A percentile compares a stretch with the other conserved stretches of the same genome.
These are phyloP conservation scores for Pygocentrus nattereri DNA, from an alignment of 2,797 vertebrate species.

Conservation along the genomic window DNA sequence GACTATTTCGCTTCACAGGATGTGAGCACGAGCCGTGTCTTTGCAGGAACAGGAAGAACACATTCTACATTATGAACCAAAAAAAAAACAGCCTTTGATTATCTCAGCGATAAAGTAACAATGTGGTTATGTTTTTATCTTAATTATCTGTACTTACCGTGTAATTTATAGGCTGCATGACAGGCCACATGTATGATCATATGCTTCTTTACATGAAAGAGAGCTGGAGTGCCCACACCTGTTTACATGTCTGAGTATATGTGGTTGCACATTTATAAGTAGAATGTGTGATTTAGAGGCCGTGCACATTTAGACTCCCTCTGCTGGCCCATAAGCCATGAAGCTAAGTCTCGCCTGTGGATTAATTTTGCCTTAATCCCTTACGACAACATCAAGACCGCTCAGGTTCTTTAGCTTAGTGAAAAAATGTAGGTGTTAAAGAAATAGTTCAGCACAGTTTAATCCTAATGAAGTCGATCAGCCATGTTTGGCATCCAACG, in stretches of 20 bases:
- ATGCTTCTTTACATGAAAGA: not conserved
- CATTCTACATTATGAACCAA: slow-evolving; percentile 13
- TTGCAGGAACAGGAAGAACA: slow-evolving; percentile 19
- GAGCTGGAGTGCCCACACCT: not conserved
- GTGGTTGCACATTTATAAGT: not conserved
- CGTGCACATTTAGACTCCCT: not conserved
- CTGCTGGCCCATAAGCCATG: slow-evolving; percentile 3
- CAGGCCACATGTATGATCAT: slow-evolving; percentile 7
- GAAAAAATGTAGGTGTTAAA: not conserved
- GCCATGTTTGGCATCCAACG: no score
- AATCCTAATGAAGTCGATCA: no score
- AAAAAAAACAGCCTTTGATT: slow-evolving; percentile 16
- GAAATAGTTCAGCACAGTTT: not conserved
- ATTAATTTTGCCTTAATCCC: not conserved
- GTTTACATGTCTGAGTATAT: not conserved
- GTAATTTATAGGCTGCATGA: not conserved
- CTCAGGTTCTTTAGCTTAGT: not conserved
- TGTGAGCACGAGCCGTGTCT: slow-evolving; percentile 4
- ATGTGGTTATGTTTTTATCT: not conserved
- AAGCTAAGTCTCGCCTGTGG: not conserved
- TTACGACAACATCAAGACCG: not conserved
- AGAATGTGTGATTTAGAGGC: not conserved
- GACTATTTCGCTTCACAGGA: slow-evolving; percentile 31
- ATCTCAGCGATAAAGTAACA: slow-evolving; percentile 17
- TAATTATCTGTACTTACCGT: not conserved